Evolutionary conservation across 1,140 invertebrate genomes (phyloP).

Genomic region (Hirudo medicinalis): DNA sequence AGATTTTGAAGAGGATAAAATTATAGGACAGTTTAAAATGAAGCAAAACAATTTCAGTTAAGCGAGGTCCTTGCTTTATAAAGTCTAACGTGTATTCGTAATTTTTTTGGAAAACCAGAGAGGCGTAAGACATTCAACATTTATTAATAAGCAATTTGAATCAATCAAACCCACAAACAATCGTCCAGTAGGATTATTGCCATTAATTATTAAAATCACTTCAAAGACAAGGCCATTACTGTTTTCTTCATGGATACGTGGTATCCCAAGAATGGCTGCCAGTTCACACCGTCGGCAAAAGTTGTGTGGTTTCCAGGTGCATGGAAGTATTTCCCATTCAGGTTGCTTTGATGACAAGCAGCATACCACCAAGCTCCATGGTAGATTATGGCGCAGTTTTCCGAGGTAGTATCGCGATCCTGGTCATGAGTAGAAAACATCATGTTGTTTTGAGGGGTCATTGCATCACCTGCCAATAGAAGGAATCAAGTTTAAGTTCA

Average conservation of each 20-base stretch:
- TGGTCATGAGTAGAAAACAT: conserved; percentile 11
- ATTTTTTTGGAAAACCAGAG: too few relatives aligned
- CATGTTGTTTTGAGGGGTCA: background rate
- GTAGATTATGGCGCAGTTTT: conserved; percentile 8
- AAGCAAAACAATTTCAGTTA: too few relatives aligned
- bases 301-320: background rate
- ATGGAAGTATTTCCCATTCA: conserved; percentile 34
- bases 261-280: background rate
- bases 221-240: conserved; percentile 5
- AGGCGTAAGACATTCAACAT: too few relatives aligned
- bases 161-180: too few relatives aligned
- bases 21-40: too few relatives aligned
- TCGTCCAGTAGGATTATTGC: too few relatives aligned
- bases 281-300: conserved; percentile 15
- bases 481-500: too few relatives aligned
- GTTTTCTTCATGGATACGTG: conserved; percentile 14
- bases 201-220: too few relatives aligned
- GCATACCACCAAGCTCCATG: conserved; percentile 32
- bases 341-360: conserved; percentile 31
- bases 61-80: too few relatives aligned
- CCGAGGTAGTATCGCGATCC: background rate
- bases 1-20: too few relatives aligned
- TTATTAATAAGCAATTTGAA: too few relatives aligned
- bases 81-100: too few relatives aligned
- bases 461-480: conserved; percentile 1